Evolutionary conservation across 2,888 invertebrate species (phyloP).

Genomic region (Phania funesta): DNA sequence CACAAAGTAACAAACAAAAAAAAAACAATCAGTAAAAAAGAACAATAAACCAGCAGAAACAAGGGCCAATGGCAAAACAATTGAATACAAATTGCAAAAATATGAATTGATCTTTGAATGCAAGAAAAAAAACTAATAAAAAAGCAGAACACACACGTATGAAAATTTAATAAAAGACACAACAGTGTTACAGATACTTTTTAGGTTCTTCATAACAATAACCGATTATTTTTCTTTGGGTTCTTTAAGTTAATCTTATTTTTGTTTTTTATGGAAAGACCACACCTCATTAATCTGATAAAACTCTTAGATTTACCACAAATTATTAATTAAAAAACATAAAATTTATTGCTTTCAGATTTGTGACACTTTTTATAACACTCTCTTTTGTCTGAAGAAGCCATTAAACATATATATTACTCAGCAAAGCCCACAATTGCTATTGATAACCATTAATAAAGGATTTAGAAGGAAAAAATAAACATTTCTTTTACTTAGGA

Average conservation of each 20-base stretch:
- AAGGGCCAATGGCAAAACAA: conserved; percentile 64
- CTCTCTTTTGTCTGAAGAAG: conserved; percentile 26
- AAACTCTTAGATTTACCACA: conserved; percentile 58
- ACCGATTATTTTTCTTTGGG: conserved; percentile 41
- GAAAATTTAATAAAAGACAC: neutral
- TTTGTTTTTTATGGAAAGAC: conserved; percentile 2
- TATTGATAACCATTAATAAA: conserved; percentile 30
- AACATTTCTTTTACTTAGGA: neutral
- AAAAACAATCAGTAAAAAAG: conserved; percentile 12
- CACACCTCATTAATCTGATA: conserved; percentile 62
- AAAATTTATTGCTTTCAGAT: conserved; percentile 48
- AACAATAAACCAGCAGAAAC: conserved; percentile 35
- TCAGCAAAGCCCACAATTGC: conserved; percentile 19
- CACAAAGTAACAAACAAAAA: conserved; percentile 71
- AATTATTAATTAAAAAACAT: conserved; percentile 60
- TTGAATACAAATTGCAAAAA: conserved; percentile 67
- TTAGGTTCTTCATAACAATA: conserved; percentile 11
- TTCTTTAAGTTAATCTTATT: neutral
- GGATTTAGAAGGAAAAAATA: conserved; percentile 28
- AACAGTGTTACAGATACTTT: neutral
- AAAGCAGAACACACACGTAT: conserved; percentile 62
- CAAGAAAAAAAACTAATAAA: conserved; percentile 16
- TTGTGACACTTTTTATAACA: conserved; percentile 59
- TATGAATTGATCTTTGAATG: conserved; percentile 59
- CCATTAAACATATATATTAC: neutral